Percentiles rank a stretch among this genome's conserved stretches.
phyloP scores from a whole-genome alignment of 1,140 invertebrate genomes.

The Protaetia brevitarsis region DNA sequence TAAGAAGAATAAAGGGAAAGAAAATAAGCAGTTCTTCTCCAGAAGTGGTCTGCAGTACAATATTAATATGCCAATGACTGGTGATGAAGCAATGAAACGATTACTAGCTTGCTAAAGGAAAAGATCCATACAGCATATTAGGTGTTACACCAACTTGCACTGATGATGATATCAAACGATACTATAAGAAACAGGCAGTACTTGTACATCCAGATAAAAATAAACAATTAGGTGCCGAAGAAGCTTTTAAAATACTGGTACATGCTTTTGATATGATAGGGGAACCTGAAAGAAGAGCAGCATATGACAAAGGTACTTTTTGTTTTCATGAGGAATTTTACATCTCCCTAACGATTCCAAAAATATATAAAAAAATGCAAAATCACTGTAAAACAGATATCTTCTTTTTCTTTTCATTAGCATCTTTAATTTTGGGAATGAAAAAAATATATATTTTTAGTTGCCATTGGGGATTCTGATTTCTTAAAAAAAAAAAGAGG shows the following conservation, averaged over 20 bases:
- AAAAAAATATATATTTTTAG: too few relatives aligned
- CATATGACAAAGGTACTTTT: conserved; percentile 45
- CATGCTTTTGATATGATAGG: conserved; percentile 93
- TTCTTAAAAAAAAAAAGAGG: too few relatives aligned
- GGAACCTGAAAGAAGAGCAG: conserved; percentile 63
- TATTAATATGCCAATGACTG: conserved; percentile 81
- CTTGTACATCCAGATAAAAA: conserved; percentile 96
- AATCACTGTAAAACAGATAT: not conserved
- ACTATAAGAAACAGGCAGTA: conserved; percentile 89
- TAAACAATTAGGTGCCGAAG: conserved; percentile 88
- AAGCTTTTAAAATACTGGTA: conserved; percentile 93
- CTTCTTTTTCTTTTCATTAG: not conserved
- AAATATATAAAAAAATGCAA: not conserved
- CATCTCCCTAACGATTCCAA: too few relatives aligned
- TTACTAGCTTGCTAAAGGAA: conserved; percentile 88
- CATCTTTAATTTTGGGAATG: too few relatives aligned
- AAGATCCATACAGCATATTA: conserved; percentile 76
- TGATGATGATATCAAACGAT: conserved; percentile 91
- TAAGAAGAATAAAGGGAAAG: conserved; percentile 36
- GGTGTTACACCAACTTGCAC: conserved; percentile 81
- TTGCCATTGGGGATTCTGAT: too few relatives aligned
- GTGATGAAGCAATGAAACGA: conserved; percentile 91
- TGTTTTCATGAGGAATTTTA: conserved; percentile 4
- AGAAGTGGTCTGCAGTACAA: conserved; percentile 68
- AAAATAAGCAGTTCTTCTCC: conserved; percentile 40